Conservation (phyloP, 2,113 vertebrate species). For the Prionailurus viverrinus region DNA sequence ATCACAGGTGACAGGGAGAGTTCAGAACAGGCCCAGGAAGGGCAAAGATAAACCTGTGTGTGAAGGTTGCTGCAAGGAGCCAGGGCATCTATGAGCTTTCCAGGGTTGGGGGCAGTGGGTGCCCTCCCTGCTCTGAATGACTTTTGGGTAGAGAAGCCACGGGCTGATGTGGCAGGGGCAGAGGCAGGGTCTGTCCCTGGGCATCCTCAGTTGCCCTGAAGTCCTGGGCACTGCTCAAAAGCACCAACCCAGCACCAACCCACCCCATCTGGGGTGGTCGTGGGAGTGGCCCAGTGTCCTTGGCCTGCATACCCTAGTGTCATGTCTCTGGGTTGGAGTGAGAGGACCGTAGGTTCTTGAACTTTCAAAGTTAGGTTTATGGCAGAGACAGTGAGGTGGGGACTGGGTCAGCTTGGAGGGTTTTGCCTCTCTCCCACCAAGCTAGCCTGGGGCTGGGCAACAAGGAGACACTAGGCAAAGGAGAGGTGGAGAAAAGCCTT, state of each 20-base stretch:
- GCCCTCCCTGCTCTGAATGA: background rate
- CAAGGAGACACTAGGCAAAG: background rate
- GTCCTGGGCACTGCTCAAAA: background rate
- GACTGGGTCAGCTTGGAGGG: background rate
- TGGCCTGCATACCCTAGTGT: background rate
- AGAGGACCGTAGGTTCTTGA: background rate
- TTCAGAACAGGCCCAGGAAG: background rate
- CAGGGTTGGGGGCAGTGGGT: background rate
- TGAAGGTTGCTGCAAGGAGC: background rate
- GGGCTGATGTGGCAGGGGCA: background rate
- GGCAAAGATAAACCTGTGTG: background rate
- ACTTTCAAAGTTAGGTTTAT: conserved; percentile 7
- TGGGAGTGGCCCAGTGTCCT: background rate
- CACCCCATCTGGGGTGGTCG: background rate
- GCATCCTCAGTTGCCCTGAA: background rate
- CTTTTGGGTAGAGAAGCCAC: background rate
- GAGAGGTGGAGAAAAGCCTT: background rate
- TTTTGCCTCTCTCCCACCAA: background rate
- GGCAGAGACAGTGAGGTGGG: background rate
- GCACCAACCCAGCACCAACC: background rate
- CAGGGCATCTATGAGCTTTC: background rate
- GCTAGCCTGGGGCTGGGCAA: background rate
- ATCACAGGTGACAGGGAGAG: background rate
- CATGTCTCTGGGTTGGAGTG: background rate
- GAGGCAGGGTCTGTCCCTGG: background rate